Base-by-base conservation (phyloP, 2,888 invertebrate genomes). In the Apamea epomidion region DNA sequence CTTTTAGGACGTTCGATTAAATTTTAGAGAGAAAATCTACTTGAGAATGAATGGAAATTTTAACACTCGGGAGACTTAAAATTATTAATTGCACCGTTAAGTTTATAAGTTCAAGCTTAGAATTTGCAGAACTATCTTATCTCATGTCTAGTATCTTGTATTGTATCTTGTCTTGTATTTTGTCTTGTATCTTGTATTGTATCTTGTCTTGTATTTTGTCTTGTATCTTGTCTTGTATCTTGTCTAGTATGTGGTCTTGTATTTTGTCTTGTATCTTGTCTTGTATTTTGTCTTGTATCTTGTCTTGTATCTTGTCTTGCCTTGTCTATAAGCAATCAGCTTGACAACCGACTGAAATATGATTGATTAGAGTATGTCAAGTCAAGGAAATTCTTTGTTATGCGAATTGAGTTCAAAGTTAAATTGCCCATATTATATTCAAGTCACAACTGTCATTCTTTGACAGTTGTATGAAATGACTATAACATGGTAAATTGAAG, bases 1-100 rank as follows among this genome's bases (percentile, higher is more conserved):
- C 74, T 78, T 71, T 42, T 45, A 45, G 4, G 14, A 51, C 8
- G 25, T 42, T n/a, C 62, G 48, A 85, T 87, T 65, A 69, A 81
- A 83, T 60, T 18, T 75, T 54, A 37, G 8, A 64, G 29, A 8
- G 37, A 51, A 58, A 64, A 45, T 3, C n/a, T 18, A 2, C n/a
- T 73, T 32, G 25, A 74, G 4, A 65, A 51, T 74, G 0, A 69
- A 54, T 62, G 29, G 4, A 21, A 21, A 25, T 32, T 51, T 64
- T 51, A 18, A 65, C 14, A 54, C 1, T 29, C 14, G 8, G 0
- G 12, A 48, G 1, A 2, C 0, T 37, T 37, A 62, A 62, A 32
- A 62, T 37, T 37, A 37, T 37, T 37, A 32, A 72, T n/a, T 42
- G 7, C 1, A 14, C 3, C 5, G 25, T 29, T 14, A 48, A 5